Conservation (phyloP, 2,888 invertebrate genomes). For the Pseudococcus jackbeardsleyi region DNA sequence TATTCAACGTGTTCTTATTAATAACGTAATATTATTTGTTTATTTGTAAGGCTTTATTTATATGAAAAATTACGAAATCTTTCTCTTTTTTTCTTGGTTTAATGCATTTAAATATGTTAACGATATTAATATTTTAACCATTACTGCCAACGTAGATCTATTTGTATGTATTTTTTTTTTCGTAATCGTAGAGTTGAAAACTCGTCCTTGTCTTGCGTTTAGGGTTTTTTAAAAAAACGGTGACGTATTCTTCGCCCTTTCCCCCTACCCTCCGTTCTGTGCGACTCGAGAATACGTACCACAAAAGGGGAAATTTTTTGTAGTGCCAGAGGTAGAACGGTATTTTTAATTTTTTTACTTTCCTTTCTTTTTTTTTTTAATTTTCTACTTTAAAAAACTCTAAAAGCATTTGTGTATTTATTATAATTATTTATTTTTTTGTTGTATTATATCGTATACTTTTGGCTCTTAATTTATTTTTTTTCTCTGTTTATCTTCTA, state of each 20-base stretch:
- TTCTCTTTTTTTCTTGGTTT: conserved; percentile 60
- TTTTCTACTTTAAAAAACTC: conserved; percentile 58
- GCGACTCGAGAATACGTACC: conserved; percentile 8
- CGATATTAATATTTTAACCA: conserved; percentile 62
- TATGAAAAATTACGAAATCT: conserved; percentile 50
- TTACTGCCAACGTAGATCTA: conserved; percentile 61
- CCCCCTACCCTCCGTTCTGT: neutral
- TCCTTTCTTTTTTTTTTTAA: conserved; percentile 10
- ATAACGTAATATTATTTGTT: conserved; percentile 58
- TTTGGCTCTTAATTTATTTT: conserved; percentile 55
- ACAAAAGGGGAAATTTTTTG: conserved; percentile 21
- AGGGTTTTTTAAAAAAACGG: conserved; percentile 58
- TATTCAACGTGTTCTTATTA: conserved; percentile 60
- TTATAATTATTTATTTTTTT: conserved; percentile 46
- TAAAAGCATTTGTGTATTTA: conserved; percentile 61
- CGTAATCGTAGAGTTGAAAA: conserved; percentile 59
- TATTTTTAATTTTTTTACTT: conserved; percentile 45
- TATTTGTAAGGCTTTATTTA: conserved; percentile 55
- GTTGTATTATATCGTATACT: conserved; percentile 55
- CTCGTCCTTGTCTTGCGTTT: conserved; percentile 64
- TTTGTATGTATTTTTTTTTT: conserved; percentile 50
- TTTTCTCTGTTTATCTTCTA: conserved; percentile 55
- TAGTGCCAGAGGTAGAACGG: conserved; percentile 50
- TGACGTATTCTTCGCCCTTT: conserved; percentile 45
- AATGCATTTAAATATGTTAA: conserved; percentile 65